phyloP scores from a whole-genome alignment of 2,113 vertebrate genomes.

The Eublepharis macularius region DNA sequence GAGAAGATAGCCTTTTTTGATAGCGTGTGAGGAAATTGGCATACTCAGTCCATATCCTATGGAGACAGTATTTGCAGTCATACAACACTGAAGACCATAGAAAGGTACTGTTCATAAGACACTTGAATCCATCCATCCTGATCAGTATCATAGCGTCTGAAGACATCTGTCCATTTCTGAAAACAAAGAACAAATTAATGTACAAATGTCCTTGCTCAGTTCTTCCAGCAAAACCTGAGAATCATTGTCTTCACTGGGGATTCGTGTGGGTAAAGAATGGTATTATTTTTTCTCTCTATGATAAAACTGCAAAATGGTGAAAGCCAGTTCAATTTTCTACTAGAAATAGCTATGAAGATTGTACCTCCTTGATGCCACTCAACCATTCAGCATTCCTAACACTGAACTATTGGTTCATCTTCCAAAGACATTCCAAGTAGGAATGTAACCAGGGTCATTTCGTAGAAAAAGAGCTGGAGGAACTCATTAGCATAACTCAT shows the following conservation, averaged over 20 bases:
- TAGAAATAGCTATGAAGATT: too few relatives aligned
- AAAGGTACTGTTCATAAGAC: slow-evolving; percentile 97
- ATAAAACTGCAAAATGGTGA: too few relatives aligned
- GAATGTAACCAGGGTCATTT: too few relatives aligned
- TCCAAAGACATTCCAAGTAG: too few relatives aligned
- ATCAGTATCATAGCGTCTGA: slow-evolving; percentile 94
- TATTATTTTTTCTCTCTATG: too few relatives aligned
- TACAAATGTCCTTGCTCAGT: not conserved
- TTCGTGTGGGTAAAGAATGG: not conserved
- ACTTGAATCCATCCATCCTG: slow-evolving; percentile 99
- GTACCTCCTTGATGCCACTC: too few relatives aligned
- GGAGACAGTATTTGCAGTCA: slow-evolving; percentile 54
- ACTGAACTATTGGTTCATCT: too few relatives aligned
- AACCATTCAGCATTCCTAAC: too few relatives aligned
- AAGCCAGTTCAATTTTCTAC: too few relatives aligned
- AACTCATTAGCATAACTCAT: too few relatives aligned
- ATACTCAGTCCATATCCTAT: slow-evolving; percentile 57
- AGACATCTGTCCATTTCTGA: slow-evolving; percentile 95
- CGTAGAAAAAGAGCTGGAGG: too few relatives aligned
- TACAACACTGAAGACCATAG: slow-evolving; percentile 97
- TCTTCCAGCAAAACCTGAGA: not conserved
- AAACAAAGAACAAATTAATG: not conserved
- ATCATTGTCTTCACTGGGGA: not conserved
- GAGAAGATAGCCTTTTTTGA: slow-evolving; percentile 32
- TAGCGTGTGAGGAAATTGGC: slow-evolving; percentile 63